These are phyloP conservation scores for Drosophila tristis DNA, from an alignment of 1,140 invertebrate species.

Conservation along the genomic window DNA sequence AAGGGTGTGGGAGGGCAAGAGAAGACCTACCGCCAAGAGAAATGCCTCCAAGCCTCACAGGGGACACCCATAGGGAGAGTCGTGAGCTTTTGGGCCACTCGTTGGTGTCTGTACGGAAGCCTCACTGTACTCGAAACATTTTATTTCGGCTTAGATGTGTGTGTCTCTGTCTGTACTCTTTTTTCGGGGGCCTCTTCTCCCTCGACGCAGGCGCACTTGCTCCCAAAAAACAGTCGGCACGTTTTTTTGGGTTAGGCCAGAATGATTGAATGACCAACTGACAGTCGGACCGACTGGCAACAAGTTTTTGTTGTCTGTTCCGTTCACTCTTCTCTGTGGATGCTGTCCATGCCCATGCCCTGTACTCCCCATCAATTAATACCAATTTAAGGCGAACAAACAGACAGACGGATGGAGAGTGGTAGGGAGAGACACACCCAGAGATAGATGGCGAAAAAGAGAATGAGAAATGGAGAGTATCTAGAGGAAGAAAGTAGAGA, in stretches of 20 bases:
- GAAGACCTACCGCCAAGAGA: not conserved
- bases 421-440: too few relatives aligned
- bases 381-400: constrained; percentile 42
- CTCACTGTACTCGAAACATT: constrained; percentile 21
- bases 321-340: not conserved
- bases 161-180: not conserved
- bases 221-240: constrained; percentile 23
- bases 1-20: constrained; percentile 20
- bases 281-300: constrained; percentile 59
- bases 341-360: constrained; percentile 36
- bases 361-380: constrained; percentile 70
- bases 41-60: constrained; percentile 11
- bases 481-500: not conserved
- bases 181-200: constrained; percentile 5
- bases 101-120: not conserved
- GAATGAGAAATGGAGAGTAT: not conserved
- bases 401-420: constrained; percentile 18
- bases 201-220: constrained; percentile 59
- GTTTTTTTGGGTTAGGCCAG: constrained; percentile 40
- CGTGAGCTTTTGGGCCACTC: not conserved
- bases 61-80: not conserved
- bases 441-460: not conserved
- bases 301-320: constrained; percentile 45
- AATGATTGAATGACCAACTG: constrained; percentile 57
- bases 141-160: not conserved